phyloP scores from a whole-genome alignment of 1,140 invertebrate species.

The Drosophila elegans region DNA sequence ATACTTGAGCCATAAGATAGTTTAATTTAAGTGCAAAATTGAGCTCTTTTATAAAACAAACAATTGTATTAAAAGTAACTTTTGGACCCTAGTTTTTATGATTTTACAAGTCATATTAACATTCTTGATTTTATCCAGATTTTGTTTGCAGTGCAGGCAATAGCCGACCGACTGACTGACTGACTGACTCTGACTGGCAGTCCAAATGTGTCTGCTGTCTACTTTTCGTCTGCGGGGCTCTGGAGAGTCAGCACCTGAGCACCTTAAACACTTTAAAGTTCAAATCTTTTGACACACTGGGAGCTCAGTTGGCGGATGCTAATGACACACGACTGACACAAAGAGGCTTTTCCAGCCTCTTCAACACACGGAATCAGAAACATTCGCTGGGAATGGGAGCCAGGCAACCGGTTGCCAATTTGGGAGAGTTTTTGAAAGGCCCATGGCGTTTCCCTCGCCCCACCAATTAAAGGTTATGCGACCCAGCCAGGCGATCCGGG shows the following conservation, averaged over 20 bases:
- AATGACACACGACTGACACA: constrained; percentile 66
- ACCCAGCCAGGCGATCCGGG: constrained; percentile 23
- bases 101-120: too few species aligned
- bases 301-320: constrained; percentile 46
- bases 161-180: constrained; percentile 30
- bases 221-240: constrained; percentile 34
- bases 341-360: constrained; percentile 54
- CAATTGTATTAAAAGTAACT: too few species aligned
- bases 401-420: constrained; percentile 58
- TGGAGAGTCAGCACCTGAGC: constrained; percentile 51
- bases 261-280: constrained; percentile 78
- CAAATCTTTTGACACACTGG: constrained; percentile 73
- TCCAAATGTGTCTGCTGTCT: constrained; percentile 32
- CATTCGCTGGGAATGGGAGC: constrained; percentile 8
- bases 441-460: constrained; percentile 17
- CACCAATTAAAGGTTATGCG: constrained; percentile 40
- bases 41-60: too few species aligned
- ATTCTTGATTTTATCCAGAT: neutral
- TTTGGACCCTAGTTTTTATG: too few species aligned
- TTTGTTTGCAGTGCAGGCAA: constrained; percentile 1
- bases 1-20: too few species aligned
- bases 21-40: too few species aligned
- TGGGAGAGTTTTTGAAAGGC: constrained; percentile 39
- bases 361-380: constrained; percentile 7
- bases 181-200: constrained; percentile 28